Evolutionary conservation across 2,113 vertebrate genomes (phyloP), one percentile per base, ranked within the genome.

Genomic region (Apodemus speciosus): DNA sequence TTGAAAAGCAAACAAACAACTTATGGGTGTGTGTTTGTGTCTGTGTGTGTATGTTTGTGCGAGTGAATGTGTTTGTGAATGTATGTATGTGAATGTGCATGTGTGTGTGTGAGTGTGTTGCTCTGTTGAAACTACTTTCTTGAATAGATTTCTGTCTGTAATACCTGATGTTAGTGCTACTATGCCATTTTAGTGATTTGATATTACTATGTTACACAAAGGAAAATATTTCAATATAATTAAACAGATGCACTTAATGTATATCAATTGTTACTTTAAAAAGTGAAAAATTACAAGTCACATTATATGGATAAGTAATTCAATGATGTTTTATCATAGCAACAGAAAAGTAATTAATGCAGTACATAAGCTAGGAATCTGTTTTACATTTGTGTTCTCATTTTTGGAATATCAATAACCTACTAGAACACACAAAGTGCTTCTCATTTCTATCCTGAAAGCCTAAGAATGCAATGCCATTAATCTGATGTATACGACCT

Each of bases 101-200:
- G 21, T 60, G 21, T 60, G 21, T 62, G 60, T 62, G 60, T 62
- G 60, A 30, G 62, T 9, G 9, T 30, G 25, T 96, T 96, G 72
- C 86, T 95, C 93, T 97, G 96, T 97, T 97, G 92, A 79, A 95
- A 97, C 73, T 95, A 92, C 90, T 93, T 97, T 95, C 92, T 88
- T 95, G 79, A 96, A 94, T 0, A 0, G 62, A 97, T 88, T 88
- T 95, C 90, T 97, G 84, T 97, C 96, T 98, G 86, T 97, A 96
- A 98, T 98, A 98, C 35, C 2, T 68, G 30, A 66, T 18, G 25
- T 40, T 38, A 30, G 40, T 80, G 10, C 2, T n/a, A 53, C 20
- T 62, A 68, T 90, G 11, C 1, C 25, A 53, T 25, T 11, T 53
- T 40, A 79, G 77, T 79, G 49, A 68, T 23, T 79, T 90, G 38